Evolutionary conservation across 2,113 vertebrate genomes (phyloP).

Genomic region (Embiotoca jacksoni): DNA sequence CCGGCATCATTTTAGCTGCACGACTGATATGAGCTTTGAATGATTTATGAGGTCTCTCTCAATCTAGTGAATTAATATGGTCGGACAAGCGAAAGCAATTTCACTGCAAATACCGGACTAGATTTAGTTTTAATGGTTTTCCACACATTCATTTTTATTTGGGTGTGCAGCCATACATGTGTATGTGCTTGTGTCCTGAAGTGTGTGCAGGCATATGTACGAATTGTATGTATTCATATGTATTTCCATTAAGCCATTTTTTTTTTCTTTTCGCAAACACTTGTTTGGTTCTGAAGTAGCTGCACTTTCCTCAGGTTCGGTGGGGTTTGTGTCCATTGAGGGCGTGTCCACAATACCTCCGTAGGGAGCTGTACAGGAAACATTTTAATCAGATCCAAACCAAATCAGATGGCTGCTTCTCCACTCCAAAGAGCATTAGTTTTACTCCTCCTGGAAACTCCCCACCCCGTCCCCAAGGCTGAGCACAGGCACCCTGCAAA

Average conservation of each 20-base stretch:
- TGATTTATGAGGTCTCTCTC: conserved; percentile 67
- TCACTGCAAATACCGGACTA: conserved; percentile 26
- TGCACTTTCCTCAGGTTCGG: neutral
- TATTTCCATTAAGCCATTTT: neutral
- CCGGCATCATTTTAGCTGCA: conserved; percentile 18
- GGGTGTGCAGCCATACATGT: neutral
- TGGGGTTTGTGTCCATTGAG: too few relatives aligned
- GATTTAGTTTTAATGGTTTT: conserved; percentile 46
- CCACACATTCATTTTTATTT: conserved; percentile 17
- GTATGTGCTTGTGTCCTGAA: neutral
- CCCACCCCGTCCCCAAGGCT: conserved; percentile 73
- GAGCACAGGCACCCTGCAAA: conserved; percentile 30
- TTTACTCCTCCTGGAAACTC: conserved; percentile 53
- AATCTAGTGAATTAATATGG: conserved; percentile 51
- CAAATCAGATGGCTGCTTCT: conserved; percentile 40
- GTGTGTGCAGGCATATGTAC: neutral
- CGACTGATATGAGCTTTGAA: conserved; percentile 64
- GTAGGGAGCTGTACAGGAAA: conserved; percentile 58
- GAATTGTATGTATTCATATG: neutral
- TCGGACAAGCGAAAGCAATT: conserved; percentile 62
- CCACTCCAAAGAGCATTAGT: conserved; percentile 8
- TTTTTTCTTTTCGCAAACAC: conserved; percentile 1
- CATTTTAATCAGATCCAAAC: conserved; percentile 49
- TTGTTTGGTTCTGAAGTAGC: neutral
- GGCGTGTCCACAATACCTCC: conserved; percentile 7